phyloP scores from a whole-genome alignment of 2,797 vertebrate species.

The Calcarius lapponicus region DNA sequence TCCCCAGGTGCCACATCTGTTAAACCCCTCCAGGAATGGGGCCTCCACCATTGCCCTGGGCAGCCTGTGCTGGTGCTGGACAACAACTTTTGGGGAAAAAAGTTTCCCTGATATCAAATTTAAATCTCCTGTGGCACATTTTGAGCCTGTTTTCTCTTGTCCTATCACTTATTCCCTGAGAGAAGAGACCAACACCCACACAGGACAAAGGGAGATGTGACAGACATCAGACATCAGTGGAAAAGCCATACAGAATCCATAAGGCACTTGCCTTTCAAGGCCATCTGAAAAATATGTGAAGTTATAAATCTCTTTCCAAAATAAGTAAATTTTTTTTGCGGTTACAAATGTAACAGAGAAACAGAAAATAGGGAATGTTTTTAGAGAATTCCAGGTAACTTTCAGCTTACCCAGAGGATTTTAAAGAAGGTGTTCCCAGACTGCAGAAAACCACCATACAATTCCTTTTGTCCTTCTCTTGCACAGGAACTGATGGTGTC shows the following conservation, averaged over 20 bases:
- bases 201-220: background rate
- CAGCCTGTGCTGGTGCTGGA: background rate
- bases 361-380: background rate
- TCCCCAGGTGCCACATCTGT: background rate
- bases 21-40: background rate
- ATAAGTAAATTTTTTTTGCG: background rate
- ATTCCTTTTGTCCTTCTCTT: background rate
- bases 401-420: background rate
- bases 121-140: background rate
- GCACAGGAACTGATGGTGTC: background rate
- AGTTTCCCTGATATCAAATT: background rate
- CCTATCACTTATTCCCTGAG: background rate
- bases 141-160: background rate
- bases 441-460: background rate
- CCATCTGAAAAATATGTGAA: background rate
- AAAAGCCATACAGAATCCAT: background rate
- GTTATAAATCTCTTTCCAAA: background rate
- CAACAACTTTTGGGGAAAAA: background rate
- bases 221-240: background rate
- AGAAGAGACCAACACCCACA: background rate
- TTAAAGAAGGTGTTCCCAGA: background rate
- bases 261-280: background rate
- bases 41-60: background rate
- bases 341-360: background rate
- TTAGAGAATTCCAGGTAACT: background rate